Base-by-base conservation (phyloP, 1,140 invertebrate genomes). In the Papilio helenus region DNA sequence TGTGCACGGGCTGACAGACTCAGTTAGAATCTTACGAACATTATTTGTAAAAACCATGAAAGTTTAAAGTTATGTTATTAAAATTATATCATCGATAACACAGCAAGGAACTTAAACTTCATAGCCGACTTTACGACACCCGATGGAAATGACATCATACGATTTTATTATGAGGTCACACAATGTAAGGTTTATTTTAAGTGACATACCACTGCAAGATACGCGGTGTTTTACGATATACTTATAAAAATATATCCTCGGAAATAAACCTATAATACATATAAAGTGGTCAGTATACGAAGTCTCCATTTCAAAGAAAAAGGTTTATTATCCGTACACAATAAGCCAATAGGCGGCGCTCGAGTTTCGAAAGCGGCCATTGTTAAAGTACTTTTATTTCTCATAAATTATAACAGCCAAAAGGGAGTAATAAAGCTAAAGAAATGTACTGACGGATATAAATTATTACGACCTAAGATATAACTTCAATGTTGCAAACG, bases 371-470 rank as follows among this genome's bases (percentile, higher is more conserved):
- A 73, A 73, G 39, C 72, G 72, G 18, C 44, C 72, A 73, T 73
- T 73, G 72, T 73, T 73, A 12, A 26, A 73, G 72, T 49, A 26
- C 39, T 73, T 73, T 73, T 73, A 73, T 73, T 46, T 73, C 72
- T 73, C 20, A 73, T 72, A 72, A 72, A 42, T 72, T 72, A 72
- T 72, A 42, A 72, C 39, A 72, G 16, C 34, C 68, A 72, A 72
- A 72, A 72, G 68, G 34, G 68, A 42, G 68, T 72, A 72, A 72
- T 72, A 72, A 72, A 72, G 29, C 29, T 72, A 72, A 39, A 65
- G 61, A 65, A 65, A 29, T 65, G 61, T 65, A 65, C 61, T 65
- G 61, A 65, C 61, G 23, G 23, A 65, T 29, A 65, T 65, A 65
- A 65, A 65, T 65, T 65, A 65, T 65, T 65, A 65, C 61, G 61